Base-by-base conservation (phyloP, 2,888 invertebrate genomes). In the Apotomis turbidana region DNA sequence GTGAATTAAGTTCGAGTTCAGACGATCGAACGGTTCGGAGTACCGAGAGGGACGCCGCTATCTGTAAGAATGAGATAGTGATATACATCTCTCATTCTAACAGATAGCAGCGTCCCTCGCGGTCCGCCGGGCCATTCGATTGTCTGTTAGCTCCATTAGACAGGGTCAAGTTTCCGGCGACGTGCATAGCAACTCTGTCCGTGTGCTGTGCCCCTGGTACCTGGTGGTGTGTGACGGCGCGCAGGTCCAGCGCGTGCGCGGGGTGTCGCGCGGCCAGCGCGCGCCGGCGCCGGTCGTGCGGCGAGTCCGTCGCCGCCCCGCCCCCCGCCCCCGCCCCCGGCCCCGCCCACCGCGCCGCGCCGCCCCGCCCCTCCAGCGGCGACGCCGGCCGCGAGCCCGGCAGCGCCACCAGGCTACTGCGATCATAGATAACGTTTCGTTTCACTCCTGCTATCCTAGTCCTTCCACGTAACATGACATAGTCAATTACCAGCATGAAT, bases 161-260 rank as follows among this genome's bases (percentile, higher is more conserved):
- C 27, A 27, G 27, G 27, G 27, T 15, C 15, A 27, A 27, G 27
- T 27, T 27, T 27, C 27, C 27, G 27, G 27, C 27, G 27, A 27
- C 27, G 1, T 27, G 27, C 27, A 27, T 27, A 27, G 27, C 27
- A 41, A 41, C 41, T 41, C 41, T 6, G 5, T 5, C 5, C 6
- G 6, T 41, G 5, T 41, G 5, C 5, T 41, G 27, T 36, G 57
- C 4, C 5, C 36, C 9, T 13, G 49, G 6, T 85, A 96, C 95
- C 94, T 97, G 97, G 79, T 94, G 95, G 80, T 96, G 95, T 58
- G 96, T 92, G 80, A 95, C 96, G 78, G 95, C 95, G 76, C 95
- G 94, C 66, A 98, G 92, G 73, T 96, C 96, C 58, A 97, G 95
- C 68, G 95, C 95, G 84, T 97, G 96, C 27, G 98, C 96, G 49